phyloP scores from a whole-genome alignment of 2,888 invertebrate genomes.

The Pyrgus malvae region DNA sequence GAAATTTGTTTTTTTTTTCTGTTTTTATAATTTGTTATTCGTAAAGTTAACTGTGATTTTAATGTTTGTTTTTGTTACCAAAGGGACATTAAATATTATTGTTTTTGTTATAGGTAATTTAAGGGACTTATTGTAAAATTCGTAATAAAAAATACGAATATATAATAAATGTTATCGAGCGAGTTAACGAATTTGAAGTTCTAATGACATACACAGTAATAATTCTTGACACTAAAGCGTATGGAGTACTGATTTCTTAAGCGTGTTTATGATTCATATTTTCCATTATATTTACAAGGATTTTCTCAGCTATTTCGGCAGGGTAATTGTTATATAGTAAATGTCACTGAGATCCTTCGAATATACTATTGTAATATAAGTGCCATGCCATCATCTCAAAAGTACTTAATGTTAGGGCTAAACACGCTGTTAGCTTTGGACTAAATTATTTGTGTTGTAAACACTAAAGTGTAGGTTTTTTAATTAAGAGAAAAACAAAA shows the following conservation, averaged over 20 bases:
- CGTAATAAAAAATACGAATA: background rate
- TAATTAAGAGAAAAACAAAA: constrained; percentile 47
- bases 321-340: constrained; percentile 33
- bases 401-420: constrained; percentile 48
- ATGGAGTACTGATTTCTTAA: background rate
- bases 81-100: constrained; percentile 35
- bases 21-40: constrained; percentile 19
- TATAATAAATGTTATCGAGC: no score
- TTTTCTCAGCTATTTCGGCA: constrained; percentile 32
- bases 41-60: constrained; percentile 41
- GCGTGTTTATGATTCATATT: background rate
- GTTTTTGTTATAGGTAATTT: constrained; percentile 29
- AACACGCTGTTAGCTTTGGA: constrained; percentile 46
- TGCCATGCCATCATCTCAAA: constrained; percentile 29
- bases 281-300: constrained; percentile 26
- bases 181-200: no score
- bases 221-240: background rate
- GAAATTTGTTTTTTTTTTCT: constrained; percentile 30
- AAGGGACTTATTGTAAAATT: constrained; percentile 17
- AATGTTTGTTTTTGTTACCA: constrained; percentile 38
- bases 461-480: constrained; percentile 53
- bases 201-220: background rate
- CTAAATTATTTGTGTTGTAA: constrained; percentile 38
- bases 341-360: constrained; percentile 19
- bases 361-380: constrained; percentile 10